Conservation (phyloP, 2,888 invertebrate genomes). For the Autographa pulchrina region DNA sequence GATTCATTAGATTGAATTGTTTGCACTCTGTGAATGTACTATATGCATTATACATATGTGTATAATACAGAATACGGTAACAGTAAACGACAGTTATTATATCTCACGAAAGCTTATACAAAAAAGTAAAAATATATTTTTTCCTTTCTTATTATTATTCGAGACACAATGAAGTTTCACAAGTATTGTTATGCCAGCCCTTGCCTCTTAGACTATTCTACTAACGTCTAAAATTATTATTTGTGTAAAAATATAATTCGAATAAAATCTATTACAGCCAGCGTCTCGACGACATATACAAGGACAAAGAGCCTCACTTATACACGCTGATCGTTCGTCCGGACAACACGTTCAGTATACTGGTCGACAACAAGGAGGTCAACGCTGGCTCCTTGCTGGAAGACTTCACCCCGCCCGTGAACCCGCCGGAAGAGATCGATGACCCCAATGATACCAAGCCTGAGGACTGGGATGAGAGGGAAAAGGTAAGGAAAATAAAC, state of each 20-base stretch:
- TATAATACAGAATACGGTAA: too few species aligned
- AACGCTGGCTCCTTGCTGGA: slow-evolving; percentile 96
- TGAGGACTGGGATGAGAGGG: slow-evolving; percentile 98
- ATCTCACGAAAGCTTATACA: too few species aligned
- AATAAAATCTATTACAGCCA: slow-evolving; percentile 83
- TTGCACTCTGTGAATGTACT: too few species aligned
- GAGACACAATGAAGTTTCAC: background rate
- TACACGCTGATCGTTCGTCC: slow-evolving; percentile 98
- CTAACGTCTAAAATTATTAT: too few species aligned
- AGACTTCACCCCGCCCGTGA: slow-evolving; percentile 97
- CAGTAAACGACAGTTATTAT: too few species aligned
- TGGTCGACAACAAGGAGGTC: slow-evolving; percentile 95
- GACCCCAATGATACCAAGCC: slow-evolving; percentile 97
- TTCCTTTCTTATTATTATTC: too few species aligned
- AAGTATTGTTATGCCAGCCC: background rate
- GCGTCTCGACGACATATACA: slow-evolving; percentile 95
- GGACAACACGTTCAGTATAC: slow-evolving; percentile 98
- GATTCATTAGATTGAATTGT: background rate
- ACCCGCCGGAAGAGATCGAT: slow-evolving; percentile 98
- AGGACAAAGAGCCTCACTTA: slow-evolving; percentile 98
- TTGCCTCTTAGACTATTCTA: too few species aligned
- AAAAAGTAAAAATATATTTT: too few species aligned
- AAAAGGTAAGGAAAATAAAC: slow-evolving; percentile 73
- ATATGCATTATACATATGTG: too few species aligned
- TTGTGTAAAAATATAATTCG: too few species aligned